phyloP scores from a whole-genome alignment of 2,113 vertebrate species.

The Atherinomorus stipes region DNA sequence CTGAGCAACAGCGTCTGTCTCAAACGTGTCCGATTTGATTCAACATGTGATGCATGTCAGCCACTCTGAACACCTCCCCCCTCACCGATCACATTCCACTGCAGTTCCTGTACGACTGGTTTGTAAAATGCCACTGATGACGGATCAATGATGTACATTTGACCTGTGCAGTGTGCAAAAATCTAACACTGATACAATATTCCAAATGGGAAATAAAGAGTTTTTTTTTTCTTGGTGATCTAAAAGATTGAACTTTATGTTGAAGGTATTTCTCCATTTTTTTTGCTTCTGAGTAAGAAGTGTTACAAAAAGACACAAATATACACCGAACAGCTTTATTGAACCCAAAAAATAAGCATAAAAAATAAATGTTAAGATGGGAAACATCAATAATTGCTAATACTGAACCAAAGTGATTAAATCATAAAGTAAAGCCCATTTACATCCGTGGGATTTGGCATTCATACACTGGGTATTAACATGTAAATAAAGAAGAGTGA shows the following conservation, averaged over 20 bases:
- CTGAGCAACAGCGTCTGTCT: conserved; percentile 3
- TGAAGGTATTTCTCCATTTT: neutral
- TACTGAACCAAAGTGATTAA: conserved; percentile 17
- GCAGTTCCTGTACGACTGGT: conserved; percentile 50
- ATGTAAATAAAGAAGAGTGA: conserved; percentile 4
- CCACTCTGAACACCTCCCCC: conserved; percentile 19
- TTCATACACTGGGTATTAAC: neutral
- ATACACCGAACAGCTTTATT: conserved; percentile 63
- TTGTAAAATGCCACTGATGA: conserved; percentile 73
- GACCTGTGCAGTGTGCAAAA: conserved; percentile 66
- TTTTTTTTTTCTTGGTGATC: conserved; percentile 78
- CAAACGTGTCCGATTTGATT: conserved; percentile 37
- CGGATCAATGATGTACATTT: conserved; percentile 75
- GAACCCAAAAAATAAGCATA: conserved; percentile 60
- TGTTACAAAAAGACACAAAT: neutral
- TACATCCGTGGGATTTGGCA: conserved; percentile 10
- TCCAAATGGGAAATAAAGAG: conserved; percentile 77
- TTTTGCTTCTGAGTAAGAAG: neutral
- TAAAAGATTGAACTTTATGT: conserved; percentile 16
- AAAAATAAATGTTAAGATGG: conserved; percentile 30
- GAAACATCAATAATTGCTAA: conserved; percentile 23
- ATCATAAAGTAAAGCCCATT: neutral
- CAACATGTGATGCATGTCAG: conserved; percentile 54
- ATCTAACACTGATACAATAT: conserved; percentile 72
- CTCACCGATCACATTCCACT: conserved; percentile 41